Evolutionary conservation across 2,113 vertebrate genomes (phyloP).

Genomic region (Crotophaga sulcirostris): DNA sequence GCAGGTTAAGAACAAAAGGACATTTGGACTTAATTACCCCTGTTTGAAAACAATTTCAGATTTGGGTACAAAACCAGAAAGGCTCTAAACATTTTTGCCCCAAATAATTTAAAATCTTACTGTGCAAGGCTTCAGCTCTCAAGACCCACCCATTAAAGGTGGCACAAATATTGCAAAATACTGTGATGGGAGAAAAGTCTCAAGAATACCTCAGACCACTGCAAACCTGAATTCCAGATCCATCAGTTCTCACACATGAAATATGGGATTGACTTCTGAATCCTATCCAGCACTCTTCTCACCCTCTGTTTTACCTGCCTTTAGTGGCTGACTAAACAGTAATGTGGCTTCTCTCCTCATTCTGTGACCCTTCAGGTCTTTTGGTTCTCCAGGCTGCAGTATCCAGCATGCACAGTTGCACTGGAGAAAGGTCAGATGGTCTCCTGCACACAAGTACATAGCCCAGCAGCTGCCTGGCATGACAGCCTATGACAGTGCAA

Average conservation of each 20-base stretch:
- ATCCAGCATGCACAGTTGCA: neutral
- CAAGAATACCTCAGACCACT: neutral
- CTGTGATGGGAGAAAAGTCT: neutral
- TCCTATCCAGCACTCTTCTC: neutral
- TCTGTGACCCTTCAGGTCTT: neutral
- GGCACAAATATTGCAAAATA: neutral
- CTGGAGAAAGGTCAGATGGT: neutral
- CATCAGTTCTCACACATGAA: neutral
- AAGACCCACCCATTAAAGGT: neutral
- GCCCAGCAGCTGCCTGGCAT: neutral
- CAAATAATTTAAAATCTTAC: neutral
- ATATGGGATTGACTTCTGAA: neutral
- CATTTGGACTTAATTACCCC: neutral
- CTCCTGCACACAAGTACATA: rapidly evolving
- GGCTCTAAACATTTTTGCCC: neutral
- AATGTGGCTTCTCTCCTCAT: neutral
- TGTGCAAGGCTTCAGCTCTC: neutral
- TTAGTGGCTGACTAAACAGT: neutral
- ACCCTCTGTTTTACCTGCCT: neutral
- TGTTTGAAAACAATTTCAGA: neutral
- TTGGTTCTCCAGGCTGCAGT: neutral
- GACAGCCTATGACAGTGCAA: neutral
- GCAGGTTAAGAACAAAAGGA: neutral
- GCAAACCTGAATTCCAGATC: neutral
- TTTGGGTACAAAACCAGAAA: neutral